Percentiles rank a stretch among this genome's conserved stretches.
These are phyloP conservation scores for Baccha elongata DNA, from an alignment of 2,888 invertebrate genomes.

Conservation along the genomic window DNA sequence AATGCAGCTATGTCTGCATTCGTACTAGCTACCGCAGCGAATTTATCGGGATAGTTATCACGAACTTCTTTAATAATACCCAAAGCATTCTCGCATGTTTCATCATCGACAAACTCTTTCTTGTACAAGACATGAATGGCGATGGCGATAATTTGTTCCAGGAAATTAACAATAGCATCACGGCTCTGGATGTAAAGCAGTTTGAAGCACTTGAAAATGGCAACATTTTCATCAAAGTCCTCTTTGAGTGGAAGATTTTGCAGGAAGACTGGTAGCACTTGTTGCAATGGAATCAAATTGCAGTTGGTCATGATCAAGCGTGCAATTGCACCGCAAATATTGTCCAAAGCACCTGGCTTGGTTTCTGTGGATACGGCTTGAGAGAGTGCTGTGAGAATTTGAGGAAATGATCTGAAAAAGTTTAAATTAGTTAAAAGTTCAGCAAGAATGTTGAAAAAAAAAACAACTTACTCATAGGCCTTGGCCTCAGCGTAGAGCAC, in stretches of 20 bases:
- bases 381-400: conserved; percentile 87
- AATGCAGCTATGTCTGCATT: conserved; percentile 79
- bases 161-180: conserved; percentile 83
- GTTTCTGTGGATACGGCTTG: conserved; percentile 86
- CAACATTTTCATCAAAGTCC: conserved; percentile 89
- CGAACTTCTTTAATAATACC: conserved; percentile 84
- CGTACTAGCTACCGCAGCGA: conserved; percentile 82
- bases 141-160: conserved; percentile 84
- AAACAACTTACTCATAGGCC: conserved; percentile 84
- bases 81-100: conserved; percentile 79
- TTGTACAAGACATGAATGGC: conserved; percentile 84
- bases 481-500: conserved; percentile 86
- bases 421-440: not conserved
- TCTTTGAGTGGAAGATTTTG: conserved; percentile 88
- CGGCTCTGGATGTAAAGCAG: conserved; percentile 86
- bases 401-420: conserved; percentile 84
- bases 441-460: not conserved
- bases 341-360: conserved; percentile 88
- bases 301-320: conserved; percentile 88
- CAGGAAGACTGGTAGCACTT: conserved; percentile 88
- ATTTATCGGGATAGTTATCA: conserved; percentile 84
- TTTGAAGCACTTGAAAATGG: conserved; percentile 87
- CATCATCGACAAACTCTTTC: conserved; percentile 82
- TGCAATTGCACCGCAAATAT: conserved; percentile 90
- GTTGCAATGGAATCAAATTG: conserved; percentile 86